Base-by-base conservation (phyloP, 2,113 vertebrate species). In the Seriola rivoliana region DNA sequence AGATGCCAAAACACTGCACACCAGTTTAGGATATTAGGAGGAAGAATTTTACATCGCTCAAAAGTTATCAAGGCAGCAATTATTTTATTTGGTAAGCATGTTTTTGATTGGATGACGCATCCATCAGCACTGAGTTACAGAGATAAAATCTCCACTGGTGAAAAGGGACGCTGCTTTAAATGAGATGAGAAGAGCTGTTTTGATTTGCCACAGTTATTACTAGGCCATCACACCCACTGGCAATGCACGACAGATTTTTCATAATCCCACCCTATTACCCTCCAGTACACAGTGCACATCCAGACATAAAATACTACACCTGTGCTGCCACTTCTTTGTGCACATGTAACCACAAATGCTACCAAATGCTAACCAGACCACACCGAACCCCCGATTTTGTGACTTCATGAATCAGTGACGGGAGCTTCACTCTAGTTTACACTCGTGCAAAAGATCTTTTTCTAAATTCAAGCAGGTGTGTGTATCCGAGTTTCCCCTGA, bases 401-500 rank as follows among this genome's bases (percentile, higher is more conserved):
- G 75, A 69, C 60, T 71, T 80, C 59, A 83, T 50, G 54, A 73
- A 50, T 76, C 34, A 66, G 80, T 12, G 55, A 57, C n/a, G 2
- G 46, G 60, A 25, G 14, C 34, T 83, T 71, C 76, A 44, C 16
- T n/a, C 23, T 0, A 32, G 32, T 73, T 82, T 29, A 76, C 67
- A 74, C 78, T 84, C 64, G 23, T 3, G 13, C 44, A 50, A 68
- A 57, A 52, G 8, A 74, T 23, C 19, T 67, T 81, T 29, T 12
- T 67, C 13, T 72, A 40, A 64, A 68, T 23, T 34, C 40, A 32
- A 80, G 70, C 55, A 85, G 44, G 59, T 80, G 75, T 75, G 55
- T 46, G 16, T 65, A 69, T 82, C 36, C 46, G 32, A 83, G 68
- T 82, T 88, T 82, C 46, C 73, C 74, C 62, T 44, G 70, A 74